Evolutionary conservation across 2,113 vertebrate species (phyloP), one percentile per base, ranked within the genome.

Genomic region (Smithornis capensis): DNA sequence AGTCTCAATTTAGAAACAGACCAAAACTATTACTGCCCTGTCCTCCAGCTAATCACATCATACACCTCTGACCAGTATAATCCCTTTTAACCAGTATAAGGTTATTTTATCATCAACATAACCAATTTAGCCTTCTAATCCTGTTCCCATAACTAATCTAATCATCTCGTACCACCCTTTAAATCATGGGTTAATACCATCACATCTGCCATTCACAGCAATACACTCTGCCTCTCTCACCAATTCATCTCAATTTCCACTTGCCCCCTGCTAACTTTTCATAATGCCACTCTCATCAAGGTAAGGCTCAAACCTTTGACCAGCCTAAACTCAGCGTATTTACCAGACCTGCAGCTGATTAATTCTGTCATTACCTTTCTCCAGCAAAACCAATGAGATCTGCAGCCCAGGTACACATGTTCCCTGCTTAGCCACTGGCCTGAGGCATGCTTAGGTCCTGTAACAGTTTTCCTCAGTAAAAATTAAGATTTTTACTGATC

Each of bases 81-180:
- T 96, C 91, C 59, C 90, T 94, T 95, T 92, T 75, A 94, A 92
- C 92, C 84, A 92, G 90, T 83, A 73, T 68, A 95, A 90, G 86
- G 83, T 86, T 86, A 91, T 97, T 92, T 89, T 80, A 93, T 76
- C 89, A 89, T 95, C 59, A 69, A 94, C 75, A 82, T 69, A 87
- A 96, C 85, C 96, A 97, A 97, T 95, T 95, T 94, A 95, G 81
- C 89, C 53, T 76, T 93, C 87, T 96, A 97, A 96, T 96, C 81
- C 91, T 68, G 79, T 64, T 92, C 79, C 83, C 82, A 69, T 94
- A 97, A 96, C 95, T 95, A 96, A 97, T 96, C 90, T 95, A 96
- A 95, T 96, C 76, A 96, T 96, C 75, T 87, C 12, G 0, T 78
- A 62, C 88, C 64, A 87, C 81, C 78, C 88, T 80, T 87, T 96